Evolutionary conservation across 2,888 invertebrate species (phyloP).

Genomic region (Nephrotoma flavescens): DNA sequence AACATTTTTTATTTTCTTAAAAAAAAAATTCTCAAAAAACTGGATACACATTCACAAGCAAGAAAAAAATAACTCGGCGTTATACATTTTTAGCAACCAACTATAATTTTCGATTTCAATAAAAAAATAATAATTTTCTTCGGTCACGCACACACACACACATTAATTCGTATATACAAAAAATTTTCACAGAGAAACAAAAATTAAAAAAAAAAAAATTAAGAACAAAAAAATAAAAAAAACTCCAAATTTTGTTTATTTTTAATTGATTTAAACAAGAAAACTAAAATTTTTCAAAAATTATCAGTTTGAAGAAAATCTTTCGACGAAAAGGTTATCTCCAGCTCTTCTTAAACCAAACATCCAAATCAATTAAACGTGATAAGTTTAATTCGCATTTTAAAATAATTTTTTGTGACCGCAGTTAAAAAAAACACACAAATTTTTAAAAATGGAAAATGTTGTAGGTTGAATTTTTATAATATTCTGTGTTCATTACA

Average conservation of each 20-base stretch:
- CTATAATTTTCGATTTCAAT: not conserved
- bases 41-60: not conserved
- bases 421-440: not conserved
- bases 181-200: not conserved
- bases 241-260: not conserved
- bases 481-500: not conserved
- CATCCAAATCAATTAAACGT: not conserved
- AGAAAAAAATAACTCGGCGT: not conserved
- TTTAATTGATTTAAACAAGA: not conserved
- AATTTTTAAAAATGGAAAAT: not conserved
- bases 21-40: not conserved
- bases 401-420: not conserved
- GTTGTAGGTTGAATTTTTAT: not conserved
- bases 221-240: not conserved
- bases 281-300: not conserved
- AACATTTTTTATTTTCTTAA: not conserved
- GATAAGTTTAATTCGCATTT: not conserved
- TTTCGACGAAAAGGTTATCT: slow-evolving; percentile 4
- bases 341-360: not conserved
- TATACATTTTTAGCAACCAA: not conserved
- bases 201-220: not conserved
- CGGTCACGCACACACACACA: not conserved
- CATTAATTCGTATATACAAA: not conserved
- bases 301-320: slow-evolving; percentile 4
- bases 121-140: not conserved